Conservation (phyloP, 2,797 vertebrate genomes). For the Varecia variegata region DNA sequence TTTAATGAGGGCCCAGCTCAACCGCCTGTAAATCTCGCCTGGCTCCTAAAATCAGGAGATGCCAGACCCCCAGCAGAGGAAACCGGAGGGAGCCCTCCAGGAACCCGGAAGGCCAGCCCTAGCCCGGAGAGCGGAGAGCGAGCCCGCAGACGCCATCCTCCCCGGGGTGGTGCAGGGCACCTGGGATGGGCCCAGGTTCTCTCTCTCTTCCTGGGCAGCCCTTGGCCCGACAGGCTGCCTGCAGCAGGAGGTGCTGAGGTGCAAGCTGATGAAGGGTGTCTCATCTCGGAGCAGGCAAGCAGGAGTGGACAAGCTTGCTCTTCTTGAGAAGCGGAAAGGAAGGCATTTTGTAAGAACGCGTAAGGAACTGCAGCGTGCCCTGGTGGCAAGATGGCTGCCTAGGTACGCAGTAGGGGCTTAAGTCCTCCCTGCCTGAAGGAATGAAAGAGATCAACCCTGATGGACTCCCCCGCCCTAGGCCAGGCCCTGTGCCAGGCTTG, state of each 20-base stretch:
- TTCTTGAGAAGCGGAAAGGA: neutral
- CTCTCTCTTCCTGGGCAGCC: neutral
- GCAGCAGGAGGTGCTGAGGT: neutral
- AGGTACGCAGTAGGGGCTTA: neutral
- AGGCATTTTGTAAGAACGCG: neutral
- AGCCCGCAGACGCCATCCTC: neutral
- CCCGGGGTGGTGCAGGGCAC: neutral
- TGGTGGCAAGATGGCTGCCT: neutral
- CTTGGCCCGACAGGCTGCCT: neutral
- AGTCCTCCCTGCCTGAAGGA: neutral
- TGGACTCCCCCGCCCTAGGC: accelerated
- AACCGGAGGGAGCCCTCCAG: slow-evolving; percentile 73
- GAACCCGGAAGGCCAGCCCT: slow-evolving; percentile 58
- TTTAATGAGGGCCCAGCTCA: neutral
- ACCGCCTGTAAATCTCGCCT: slow-evolving; percentile 65
- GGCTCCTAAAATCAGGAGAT: slow-evolving; percentile 78
- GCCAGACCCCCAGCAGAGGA: slow-evolving; percentile 70
- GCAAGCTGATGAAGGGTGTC: neutral
- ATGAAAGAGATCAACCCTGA: neutral
- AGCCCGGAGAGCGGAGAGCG: neutral
- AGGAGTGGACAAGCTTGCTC: neutral
- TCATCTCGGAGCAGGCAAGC: neutral
- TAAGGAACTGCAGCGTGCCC: neutral
- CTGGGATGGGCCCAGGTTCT: accelerated
- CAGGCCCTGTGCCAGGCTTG: neutral